Percentiles rank a stretch among this genome's conserved stretches.
phyloP scores from a whole-genome alignment of 2,113 vertebrate genomes.

The Bolborhynchus lineola region DNA sequence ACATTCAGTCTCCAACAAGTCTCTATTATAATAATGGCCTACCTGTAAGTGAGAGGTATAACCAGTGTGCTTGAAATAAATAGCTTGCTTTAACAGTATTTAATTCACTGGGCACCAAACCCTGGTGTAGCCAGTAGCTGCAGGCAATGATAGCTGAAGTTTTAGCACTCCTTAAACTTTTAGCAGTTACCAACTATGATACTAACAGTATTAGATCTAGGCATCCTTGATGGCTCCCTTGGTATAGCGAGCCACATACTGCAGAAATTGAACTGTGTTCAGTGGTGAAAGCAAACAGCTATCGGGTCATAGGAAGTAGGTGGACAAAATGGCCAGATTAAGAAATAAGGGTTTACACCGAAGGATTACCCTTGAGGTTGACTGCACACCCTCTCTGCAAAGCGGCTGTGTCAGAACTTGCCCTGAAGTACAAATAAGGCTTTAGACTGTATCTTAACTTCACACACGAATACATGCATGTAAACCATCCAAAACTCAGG shows the following conservation, averaged over 20 bases:
- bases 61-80: neutral
- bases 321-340: neutral
- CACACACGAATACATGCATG: fast-evolving
- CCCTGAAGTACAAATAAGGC: neutral
- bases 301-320: neutral
- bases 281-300: neutral
- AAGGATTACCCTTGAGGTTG: neutral
- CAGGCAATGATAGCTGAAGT: neutral
- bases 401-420: neutral
- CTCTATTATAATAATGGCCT: neutral
- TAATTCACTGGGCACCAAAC: neutral
- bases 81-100: neutral
- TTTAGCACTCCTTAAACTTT: neutral
- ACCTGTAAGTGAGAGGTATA: neutral
- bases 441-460: neutral
- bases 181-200: neutral
- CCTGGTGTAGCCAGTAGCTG: neutral
- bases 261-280: neutral
- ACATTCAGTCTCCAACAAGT: neutral
- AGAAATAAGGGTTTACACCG: neutral
- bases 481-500: neutral
- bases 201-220: neutral
- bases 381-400: neutral
- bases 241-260: neutral
- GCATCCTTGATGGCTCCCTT: neutral